Evolutionary conservation across 1,140 invertebrate species (phyloP), one percentile per base, ranked within the genome.

Genomic region (Drosophila tropicalis): DNA sequence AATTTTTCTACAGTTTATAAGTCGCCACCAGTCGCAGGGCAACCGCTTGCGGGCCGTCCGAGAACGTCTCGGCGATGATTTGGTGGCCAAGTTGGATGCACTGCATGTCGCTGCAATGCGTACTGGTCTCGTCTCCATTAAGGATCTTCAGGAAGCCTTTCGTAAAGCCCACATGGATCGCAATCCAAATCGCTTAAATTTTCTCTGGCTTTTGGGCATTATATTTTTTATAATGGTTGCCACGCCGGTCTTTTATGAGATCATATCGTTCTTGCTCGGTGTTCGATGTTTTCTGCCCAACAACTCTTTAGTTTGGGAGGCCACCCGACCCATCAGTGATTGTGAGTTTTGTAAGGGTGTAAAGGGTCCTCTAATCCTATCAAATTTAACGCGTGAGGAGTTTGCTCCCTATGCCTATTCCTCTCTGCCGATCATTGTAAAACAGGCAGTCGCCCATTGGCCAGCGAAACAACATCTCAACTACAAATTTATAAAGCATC

Each of bases 281-380:
- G 93, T 94, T 64, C 94, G 95, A 79, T 97, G 97, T 92, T 90
- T 97, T 58, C 79, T 98, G 78, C 95, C 95, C 69, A 97, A 96
- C 92, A 97, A 97, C 93, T 96, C 96, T 84, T 93, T 98, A 51
- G 93, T 97, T 34, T 97, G 96, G 95, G 97, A 98, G 93, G 95
- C 96, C 44, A 96, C 96, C 10, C 93, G 97, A 67, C 97, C 97
- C 12, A 93, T 96, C n/a, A 95, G 96, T 5, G 94, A 97, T 90
- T 98, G 97, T 90, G 92, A 93, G 70, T 96, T 96, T 91, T 92
- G 79, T 61, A 79, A 93, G 62, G 93, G 96, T 13, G 92, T 94
- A 64, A 90, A 92, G 32, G 94, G 94, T 72, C 93, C 96, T 41
- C 93, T 95, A 64, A 93, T 96, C 55, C 90, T 95, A 65, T 78